Conservation (phyloP, 2,113 vertebrate genomes). For the Engraulis encrasicolus region DNA sequence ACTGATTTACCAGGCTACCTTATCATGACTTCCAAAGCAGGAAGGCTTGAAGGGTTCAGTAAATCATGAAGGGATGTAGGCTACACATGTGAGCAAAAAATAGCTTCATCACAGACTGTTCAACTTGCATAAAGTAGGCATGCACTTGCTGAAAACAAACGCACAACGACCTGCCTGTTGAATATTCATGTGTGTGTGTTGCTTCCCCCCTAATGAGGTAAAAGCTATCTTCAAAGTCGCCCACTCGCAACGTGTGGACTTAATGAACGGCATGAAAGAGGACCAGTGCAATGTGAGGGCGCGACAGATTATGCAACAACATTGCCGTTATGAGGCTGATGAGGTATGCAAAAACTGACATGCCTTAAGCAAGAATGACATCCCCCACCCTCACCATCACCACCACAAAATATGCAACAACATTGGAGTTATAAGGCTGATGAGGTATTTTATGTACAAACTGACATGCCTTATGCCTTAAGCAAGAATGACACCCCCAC, state of each 20-base stretch:
- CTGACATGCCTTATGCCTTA: too few relatives aligned
- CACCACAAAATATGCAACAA: too few relatives aligned
- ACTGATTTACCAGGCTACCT: too few relatives aligned
- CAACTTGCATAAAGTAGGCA: not conserved
- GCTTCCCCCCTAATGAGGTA: not conserved
- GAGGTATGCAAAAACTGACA: not conserved
- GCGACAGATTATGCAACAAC: not conserved
- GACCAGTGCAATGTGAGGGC: not conserved
- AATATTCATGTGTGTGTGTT: conserved; percentile 8
- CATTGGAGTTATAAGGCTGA: too few relatives aligned
- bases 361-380: not conserved
- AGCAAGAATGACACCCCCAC: too few relatives aligned
- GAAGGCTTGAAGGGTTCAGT: not conserved
- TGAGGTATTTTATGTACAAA: too few relatives aligned
- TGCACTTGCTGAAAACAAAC: not conserved
- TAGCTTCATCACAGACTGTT: not conserved
- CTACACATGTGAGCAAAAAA: not conserved
- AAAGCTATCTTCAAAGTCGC: not conserved
- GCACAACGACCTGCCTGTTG: not conserved
- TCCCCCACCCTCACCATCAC: too few relatives aligned
- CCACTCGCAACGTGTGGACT: not conserved
- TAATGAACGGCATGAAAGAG: conserved; percentile 14
- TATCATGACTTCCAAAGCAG: not conserved
- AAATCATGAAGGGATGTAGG: not conserved
- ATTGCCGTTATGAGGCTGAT: not conserved